Conservation (phyloP, 2,888 invertebrate species). For the Heteromyza rotundicornis region DNA sequence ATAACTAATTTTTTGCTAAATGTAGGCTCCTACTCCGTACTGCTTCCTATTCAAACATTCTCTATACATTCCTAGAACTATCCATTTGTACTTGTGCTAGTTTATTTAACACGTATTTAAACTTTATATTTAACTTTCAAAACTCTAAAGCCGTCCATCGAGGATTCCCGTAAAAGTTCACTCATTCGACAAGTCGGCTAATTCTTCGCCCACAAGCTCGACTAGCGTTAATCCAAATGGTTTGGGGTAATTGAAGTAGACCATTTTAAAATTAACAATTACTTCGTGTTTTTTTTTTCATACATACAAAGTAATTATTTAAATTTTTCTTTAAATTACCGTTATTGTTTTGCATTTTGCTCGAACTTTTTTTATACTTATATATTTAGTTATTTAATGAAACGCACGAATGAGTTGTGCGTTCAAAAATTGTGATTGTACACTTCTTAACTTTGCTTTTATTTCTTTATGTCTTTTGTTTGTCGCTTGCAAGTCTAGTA, state of each 20-base stretch:
- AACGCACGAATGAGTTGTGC: no score
- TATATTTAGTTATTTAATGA: no score
- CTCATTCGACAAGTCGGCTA: conserved; percentile 57
- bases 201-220: conserved; percentile 59
- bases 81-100: no score
- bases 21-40: not conserved
- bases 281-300: no score
- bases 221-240: conserved; percentile 57
- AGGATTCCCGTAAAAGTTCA: conserved; percentile 62
- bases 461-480: not conserved
- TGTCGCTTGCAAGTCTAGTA: no score
- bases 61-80: no score
- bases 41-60: not conserved
- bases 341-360: conserved; percentile 4
- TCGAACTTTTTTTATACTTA: not conserved
- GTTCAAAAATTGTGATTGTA: no score
- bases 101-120: conserved; percentile 7
- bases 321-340: conserved; percentile 8
- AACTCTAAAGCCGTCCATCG: conserved; percentile 54
- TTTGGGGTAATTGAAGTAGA: conserved; percentile 51
- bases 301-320: conserved; percentile 3
- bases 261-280: no score
- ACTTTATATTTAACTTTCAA: conserved; percentile 8
- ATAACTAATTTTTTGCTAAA: not conserved
- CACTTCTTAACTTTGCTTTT: no score